A percentile compares a stretch with the other conserved stretches of the same genome.
Evolutionary conservation across 2,113 vertebrate species (phyloP).

Genomic region (Condylura cristata): DNA sequence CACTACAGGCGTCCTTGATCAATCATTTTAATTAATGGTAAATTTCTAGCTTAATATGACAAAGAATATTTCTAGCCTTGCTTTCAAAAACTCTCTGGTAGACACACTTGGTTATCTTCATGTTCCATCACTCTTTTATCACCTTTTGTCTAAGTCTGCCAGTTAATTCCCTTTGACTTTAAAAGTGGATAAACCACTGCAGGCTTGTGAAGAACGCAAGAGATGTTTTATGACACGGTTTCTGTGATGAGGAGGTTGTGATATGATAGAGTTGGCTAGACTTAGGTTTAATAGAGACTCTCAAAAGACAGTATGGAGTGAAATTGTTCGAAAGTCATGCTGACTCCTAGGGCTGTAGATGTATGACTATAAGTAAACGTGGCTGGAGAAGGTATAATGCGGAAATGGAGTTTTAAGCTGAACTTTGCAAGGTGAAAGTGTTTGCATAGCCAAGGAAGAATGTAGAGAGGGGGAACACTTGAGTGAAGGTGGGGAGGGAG

Average conservation of each 20-base stretch:
- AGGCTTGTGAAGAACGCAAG: background rate
- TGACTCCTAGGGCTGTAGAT: background rate
- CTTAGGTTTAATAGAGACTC: background rate
- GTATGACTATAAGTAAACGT: background rate
- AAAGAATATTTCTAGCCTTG: background rate
- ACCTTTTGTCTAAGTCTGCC: constrained; percentile 3
- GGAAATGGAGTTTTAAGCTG: background rate
- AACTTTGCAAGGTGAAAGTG: background rate
- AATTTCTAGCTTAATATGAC: background rate
- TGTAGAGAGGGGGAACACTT: background rate
- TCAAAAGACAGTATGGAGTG: background rate
- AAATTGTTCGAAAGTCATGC: background rate
- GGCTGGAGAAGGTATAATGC: background rate
- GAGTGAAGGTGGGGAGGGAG: background rate
- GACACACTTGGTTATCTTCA: background rate
- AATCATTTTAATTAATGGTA: background rate
- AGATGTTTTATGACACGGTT: background rate
- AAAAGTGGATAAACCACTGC: background rate
- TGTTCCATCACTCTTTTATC: background rate
- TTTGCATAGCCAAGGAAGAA: background rate
- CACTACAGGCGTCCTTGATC: background rate
- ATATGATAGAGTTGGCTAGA: background rate
- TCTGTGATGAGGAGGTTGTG: background rate
- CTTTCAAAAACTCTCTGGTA: background rate
- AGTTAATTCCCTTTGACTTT: background rate